Evolutionary conservation across 2,113 vertebrate species (phyloP).

Genomic region (Copsychus sechellarum): DNA sequence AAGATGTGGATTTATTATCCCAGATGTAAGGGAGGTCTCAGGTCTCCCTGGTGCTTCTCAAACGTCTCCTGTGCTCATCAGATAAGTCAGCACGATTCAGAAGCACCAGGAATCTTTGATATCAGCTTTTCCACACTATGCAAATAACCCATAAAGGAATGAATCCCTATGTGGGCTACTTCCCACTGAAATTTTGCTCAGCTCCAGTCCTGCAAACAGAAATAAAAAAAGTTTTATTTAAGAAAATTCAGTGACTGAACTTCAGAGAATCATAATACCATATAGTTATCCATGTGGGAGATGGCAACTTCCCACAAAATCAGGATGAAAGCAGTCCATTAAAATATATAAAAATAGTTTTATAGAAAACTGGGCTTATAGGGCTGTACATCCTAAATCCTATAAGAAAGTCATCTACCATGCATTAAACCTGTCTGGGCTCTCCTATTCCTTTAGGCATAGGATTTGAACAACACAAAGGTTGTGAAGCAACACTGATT

Average conservation of each 20-base stretch:
- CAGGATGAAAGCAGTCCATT: background rate
- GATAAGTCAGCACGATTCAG: background rate
- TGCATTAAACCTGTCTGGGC: background rate
- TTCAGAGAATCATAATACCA: background rate
- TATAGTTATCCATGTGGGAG: background rate
- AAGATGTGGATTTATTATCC: background rate
- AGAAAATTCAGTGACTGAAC: background rate
- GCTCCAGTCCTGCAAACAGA: background rate
- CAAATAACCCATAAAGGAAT: background rate
- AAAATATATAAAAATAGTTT: background rate
- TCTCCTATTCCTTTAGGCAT: background rate
- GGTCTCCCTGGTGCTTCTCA: background rate
- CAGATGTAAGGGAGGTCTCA: background rate
- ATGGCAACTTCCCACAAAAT: background rate
- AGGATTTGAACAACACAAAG: background rate
- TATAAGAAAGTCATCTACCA: background rate
- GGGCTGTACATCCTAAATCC: background rate
- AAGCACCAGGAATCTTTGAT: background rate
- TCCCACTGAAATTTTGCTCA: background rate
- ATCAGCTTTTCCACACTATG: background rate
- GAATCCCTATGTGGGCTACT: background rate
- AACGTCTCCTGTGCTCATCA: background rate
- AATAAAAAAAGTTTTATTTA: fast-evolving
- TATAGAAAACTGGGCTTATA: background rate
- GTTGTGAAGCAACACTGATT: background rate